Evolutionary conservation across 2,888 invertebrate species (phyloP), one percentile per base, ranked within the genome.

Genomic region (Sialis lutaria): DNA sequence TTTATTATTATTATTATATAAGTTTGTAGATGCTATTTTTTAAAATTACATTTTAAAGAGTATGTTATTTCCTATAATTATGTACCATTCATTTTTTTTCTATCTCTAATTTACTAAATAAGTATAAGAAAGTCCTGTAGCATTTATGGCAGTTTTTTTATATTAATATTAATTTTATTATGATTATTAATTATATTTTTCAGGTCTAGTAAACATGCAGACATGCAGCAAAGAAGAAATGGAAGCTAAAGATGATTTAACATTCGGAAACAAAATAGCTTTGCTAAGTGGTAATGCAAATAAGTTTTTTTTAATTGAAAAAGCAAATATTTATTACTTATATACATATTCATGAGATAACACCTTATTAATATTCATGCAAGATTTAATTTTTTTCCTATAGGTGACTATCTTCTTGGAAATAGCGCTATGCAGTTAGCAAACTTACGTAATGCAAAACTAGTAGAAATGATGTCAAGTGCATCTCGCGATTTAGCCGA

Each of bases 181-280:
- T 35, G 40, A 9, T 39, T 48, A 32, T 6, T 8, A 32, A 13
- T 13, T 22, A 6, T 13, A 35, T 22, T 6, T 34, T 34, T 8
- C 13, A 46, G 46, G 81, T 5, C 72, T 93, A 49, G 85, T 92
- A 13, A 90, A 93, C 64, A 75, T 89, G 59, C 78, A 80, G 56
- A 71, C 74, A 1, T 60, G 67, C 37, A 67, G 68, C 0, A 67
- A 69, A 46, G 61, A 67, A 12, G 68, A 73, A 54, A 65, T 73
- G 35, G 73, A 74, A 39, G 69, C 75, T 0, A 45, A 67, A 70
- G 76, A 78, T 42, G 89, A 92, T 60, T 84, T 93, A 82, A 82
- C 87, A 59, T 90, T 90, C 65, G 93, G 93, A 6, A 95, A 95
- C 66, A 95, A 93, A 70, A 90, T 95, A 57, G 90, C 93, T 0